phyloP scores from a whole-genome alignment of 2,797 vertebrate genomes.

The Phalloptychus januarius region DNA sequence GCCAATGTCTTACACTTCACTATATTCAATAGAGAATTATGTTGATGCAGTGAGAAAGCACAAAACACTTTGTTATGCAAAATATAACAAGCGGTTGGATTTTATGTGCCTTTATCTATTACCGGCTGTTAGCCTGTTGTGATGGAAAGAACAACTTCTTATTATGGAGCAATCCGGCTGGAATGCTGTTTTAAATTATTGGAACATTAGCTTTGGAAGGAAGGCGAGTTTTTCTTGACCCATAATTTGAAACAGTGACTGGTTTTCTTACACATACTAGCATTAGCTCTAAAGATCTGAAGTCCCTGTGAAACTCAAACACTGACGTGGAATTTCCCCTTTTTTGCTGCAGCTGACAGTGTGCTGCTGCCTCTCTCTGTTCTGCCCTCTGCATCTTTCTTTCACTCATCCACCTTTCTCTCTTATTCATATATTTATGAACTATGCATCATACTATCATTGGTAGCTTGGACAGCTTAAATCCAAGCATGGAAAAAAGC shows the following conservation, averaged over 20 bases:
- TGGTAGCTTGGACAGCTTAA: neutral
- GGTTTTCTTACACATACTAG: conserved; percentile 48
- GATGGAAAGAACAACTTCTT: conserved; percentile 32
- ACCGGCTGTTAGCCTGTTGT: conserved; percentile 29
- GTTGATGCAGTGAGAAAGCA: neutral
- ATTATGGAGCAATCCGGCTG: conserved; percentile 13
- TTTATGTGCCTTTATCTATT: conserved; percentile 21
- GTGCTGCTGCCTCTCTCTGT: conserved; percentile 42
- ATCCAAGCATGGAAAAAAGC: neutral
- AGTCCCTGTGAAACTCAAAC: conserved; percentile 58
- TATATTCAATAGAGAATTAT: conserved; percentile 29
- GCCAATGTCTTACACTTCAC: conserved; percentile 37
- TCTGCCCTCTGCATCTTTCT: conserved; percentile 18
- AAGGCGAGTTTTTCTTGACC: conserved; percentile 42
- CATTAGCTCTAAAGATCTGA: conserved; percentile 54
- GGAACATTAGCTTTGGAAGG: conserved; percentile 20
- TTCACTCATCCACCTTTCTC: conserved; percentile 16
- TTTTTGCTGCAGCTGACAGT: conserved; percentile 47
- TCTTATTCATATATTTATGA: conserved; percentile 22
- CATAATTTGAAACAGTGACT: conserved; percentile 40
- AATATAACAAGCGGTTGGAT: neutral
- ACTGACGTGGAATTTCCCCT: conserved; percentile 74
- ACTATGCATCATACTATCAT: neutral
- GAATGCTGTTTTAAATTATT: conserved; percentile 24
- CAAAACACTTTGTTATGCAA: conserved; percentile 16